Conservation (phyloP, 2,113 vertebrate species). For the Blennius ocellaris region DNA sequence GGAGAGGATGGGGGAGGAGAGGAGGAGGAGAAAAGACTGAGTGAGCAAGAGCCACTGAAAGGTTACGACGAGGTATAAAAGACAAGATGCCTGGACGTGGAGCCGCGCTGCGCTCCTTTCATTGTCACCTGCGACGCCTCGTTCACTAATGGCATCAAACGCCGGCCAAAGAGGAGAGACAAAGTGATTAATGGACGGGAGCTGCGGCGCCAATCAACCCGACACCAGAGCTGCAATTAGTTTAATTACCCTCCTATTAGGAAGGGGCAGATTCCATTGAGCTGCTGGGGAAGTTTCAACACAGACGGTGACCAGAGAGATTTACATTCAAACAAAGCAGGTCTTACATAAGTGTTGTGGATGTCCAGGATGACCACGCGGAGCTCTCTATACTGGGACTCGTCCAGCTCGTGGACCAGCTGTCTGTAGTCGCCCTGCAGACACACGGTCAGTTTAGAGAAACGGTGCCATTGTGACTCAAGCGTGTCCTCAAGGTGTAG, state of each 20-base stretch:
- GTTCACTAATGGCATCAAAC: conserved; percentile 66
- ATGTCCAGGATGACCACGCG: conserved; percentile 89
- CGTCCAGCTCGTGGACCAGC: conserved; percentile 90
- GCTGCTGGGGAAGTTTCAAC: conserved; percentile 29
- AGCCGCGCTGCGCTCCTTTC: conserved; percentile 52
- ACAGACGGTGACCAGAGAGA: neutral
- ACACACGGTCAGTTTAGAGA: neutral
- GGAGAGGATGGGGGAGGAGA: neutral
- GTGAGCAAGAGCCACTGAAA: conserved; percentile 6
- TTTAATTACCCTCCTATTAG: conserved; percentile 62
- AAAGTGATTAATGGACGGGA: conserved; percentile 54
- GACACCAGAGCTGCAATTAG: conserved; percentile 59
- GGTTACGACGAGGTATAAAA: conserved; percentile 22
- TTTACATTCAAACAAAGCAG: neutral
- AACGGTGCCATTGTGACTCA: no score
- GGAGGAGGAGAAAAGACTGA: conserved; percentile 2
- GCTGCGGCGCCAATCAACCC: conserved; percentile 50
- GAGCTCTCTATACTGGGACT: conserved; percentile 88
- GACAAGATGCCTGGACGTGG: conserved; percentile 14
- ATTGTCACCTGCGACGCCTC: conserved; percentile 47
- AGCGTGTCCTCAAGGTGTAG: no score
- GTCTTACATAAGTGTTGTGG: conserved; percentile 89
- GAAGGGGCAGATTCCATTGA: conserved; percentile 46
- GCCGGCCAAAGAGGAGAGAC: conserved; percentile 26
- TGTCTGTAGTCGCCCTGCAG: conserved; percentile 90